Conservation (phyloP, 2,797 vertebrate genomes). For the Sebastes cheni region DNA sequence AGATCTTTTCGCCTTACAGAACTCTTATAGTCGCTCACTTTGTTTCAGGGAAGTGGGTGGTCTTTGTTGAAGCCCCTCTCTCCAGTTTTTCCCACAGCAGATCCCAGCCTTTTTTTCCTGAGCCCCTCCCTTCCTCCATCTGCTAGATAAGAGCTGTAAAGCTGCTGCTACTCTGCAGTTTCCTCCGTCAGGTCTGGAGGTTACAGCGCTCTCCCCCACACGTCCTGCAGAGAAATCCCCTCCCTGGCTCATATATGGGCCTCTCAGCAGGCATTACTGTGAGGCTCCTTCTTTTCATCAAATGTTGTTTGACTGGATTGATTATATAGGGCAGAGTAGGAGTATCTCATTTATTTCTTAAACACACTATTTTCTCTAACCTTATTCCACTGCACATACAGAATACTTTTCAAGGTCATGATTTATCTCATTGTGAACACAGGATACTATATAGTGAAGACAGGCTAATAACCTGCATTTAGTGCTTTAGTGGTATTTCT, state of each 20-base stretch:
- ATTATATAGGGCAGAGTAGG: not conserved
- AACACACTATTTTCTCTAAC: not conserved
- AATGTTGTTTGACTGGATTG: not conserved
- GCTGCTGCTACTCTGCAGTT: not conserved
- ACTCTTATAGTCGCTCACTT: not conserved
- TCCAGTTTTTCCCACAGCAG: not conserved
- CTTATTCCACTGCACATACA: not conserved
- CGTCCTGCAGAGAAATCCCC: not conserved
- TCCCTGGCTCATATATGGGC: not conserved
- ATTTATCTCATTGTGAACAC: not conserved
- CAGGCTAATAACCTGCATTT: not conserved
- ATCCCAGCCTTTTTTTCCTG: not conserved
- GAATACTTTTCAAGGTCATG: not conserved
- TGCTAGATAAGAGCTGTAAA: not conserved
- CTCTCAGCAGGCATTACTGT: not conserved
- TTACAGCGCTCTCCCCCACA: not conserved
- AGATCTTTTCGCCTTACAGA: not conserved
- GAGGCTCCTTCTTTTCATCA: not conserved
- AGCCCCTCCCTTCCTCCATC: conserved; percentile 17
- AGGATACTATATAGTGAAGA: not conserved
- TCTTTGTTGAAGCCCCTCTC: not conserved
- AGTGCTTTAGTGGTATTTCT: not conserved
- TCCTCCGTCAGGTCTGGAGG: not conserved
- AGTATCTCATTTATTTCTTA: not conserved
- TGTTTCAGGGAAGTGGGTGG: not conserved